Evolutionary conservation across 2,888 invertebrate species (phyloP), one percentile per base, ranked within the genome.

Genomic region (Slavum lentiscoides): DNA sequence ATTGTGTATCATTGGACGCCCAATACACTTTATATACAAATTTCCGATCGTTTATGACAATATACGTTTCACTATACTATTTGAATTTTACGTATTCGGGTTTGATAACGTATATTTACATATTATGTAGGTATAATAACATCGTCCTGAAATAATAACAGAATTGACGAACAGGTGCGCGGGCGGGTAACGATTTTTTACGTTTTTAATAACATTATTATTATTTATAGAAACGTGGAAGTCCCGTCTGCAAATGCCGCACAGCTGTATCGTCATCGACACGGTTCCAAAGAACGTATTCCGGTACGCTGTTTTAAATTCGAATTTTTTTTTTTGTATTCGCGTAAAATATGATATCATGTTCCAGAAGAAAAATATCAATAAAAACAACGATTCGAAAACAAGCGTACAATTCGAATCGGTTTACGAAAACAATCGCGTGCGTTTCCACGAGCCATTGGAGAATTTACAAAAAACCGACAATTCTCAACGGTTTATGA

Each of bases 321-420:
- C 13, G 37, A 17, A 55, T 64, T 17, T 23, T 5, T 55, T 19
- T 4, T 55, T 13, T 15, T 19, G 7, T n/a, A 58, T 21, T n/a
- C 59, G 13, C 30, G 30, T 4, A 2, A n/a, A 49, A 23, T 53
- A 17, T n/a, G n/a, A n/a, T n/a, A n/a, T n/a, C n/a, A n/a, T 23
- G 37, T 77, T 77, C 19, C 55, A 77, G 77, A 7, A 17, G 23
- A 53, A 69, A 21, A 21, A 53, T 53, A 69, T 53, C 2, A 23
- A 62, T 53, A 19, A 30, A 30, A 69, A n/a, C 13, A 19, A 58
- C 55, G 39, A 67, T 43, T 13, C 66, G 23, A 58, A 66, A 23
- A 30, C 43, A 59, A 59, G 15, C 59, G 0, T 15, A 15, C 37
- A 62, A 62, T 19, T 62, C 0, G 70, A 23, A 5, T 11, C 49